Conservation (phyloP, 2,888 invertebrate species). For the Pediacus dermestoides region DNA sequence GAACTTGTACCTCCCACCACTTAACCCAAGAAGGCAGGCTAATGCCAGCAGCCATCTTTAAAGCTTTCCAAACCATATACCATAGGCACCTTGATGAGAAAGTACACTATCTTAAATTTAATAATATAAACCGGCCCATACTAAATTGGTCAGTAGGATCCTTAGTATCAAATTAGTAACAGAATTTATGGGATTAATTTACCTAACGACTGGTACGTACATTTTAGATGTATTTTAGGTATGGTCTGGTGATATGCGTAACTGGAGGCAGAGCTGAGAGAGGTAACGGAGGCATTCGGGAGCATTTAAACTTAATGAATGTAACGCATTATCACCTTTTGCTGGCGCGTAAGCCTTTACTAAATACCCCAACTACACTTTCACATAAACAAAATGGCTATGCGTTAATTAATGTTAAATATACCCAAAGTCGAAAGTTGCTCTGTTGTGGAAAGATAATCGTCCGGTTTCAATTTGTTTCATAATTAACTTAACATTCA, state of each 20-base stretch:
- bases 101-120: conserved; percentile 4
- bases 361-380: no score
- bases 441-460: no score
- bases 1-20: no score
- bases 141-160: conserved; percentile 9
- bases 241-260: conserved; percentile 19
- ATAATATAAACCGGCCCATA: conserved; percentile 6
- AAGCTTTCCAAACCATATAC: no score
- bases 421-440: no score
- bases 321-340: conserved; percentile 29
- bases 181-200: conserved; percentile 23
- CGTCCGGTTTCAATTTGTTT: no score
- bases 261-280: conserved; percentile 16
- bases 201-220: conserved; percentile 23
- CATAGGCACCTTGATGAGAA: no score
- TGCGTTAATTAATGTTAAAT: conserved; percentile 3
- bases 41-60: no score
- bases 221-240: conserved; percentile 14
- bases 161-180: conserved; percentile 11
- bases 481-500: no score
- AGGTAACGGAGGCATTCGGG: conserved; percentile 25
- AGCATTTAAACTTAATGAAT: conserved; percentile 29
- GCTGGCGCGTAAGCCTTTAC: conserved; percentile 10
- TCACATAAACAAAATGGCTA: conserved; percentile 2
- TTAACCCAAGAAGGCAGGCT: no score